Conservation (phyloP, 2,797 vertebrate species). For the Orientallactaga sibirica region DNA sequence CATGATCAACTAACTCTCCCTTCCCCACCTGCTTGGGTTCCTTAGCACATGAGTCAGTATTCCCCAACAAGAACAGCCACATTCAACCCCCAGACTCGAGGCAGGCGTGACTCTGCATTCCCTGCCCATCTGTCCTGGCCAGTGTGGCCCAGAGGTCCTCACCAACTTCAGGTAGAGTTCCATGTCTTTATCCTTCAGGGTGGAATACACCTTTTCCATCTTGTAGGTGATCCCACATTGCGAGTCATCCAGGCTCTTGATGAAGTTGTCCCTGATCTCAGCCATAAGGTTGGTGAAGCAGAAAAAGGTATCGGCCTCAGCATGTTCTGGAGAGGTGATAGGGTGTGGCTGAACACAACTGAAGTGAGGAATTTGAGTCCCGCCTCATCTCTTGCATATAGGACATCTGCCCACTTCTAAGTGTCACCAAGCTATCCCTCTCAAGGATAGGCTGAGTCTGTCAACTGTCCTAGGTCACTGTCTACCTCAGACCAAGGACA, state of each 20-base stretch:
- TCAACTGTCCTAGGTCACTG: not conserved
- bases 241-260: slow-evolving; percentile 98
- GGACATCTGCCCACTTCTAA: not conserved
- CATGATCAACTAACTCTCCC: not conserved
- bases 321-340: slow-evolving; percentile 91
- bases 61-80: no score
- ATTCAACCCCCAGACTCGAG: not conserved
- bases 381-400: not conserved
- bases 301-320: slow-evolving; percentile 98
- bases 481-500: not conserved
- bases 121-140: not conserved
- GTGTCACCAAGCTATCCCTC: not conserved
- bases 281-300: slow-evolving; percentile 99
- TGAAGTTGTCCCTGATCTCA: slow-evolving; percentile 99
- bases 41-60: accelerated
- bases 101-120: not conserved
- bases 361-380: accelerated
- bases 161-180: slow-evolving; percentile 97
- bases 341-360: not conserved
- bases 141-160: slow-evolving; percentile 62
- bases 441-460: not conserved
- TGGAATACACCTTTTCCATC: slow-evolving; percentile 98
- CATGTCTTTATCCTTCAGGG: slow-evolving; percentile 95
- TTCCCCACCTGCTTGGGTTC: no score
- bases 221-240: slow-evolving; percentile 99